Base-by-base conservation (phyloP, 2,113 vertebrate genomes). In the Recurvirostra avosetta region DNA sequence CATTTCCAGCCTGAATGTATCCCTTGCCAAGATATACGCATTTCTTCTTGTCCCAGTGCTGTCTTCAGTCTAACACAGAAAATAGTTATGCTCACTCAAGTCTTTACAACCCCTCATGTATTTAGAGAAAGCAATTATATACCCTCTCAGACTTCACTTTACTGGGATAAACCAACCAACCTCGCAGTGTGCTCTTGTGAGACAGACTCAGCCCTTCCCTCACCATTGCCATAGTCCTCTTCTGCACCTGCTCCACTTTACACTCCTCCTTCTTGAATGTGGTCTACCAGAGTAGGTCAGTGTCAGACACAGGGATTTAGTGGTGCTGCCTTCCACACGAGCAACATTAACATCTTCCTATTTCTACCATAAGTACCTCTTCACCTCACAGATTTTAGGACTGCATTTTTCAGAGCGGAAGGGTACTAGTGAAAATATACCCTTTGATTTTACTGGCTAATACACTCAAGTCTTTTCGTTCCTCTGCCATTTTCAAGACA, bases 161-260 rank as follows among this genome's bases (percentile, higher is more conserved):
- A 68, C 52, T 21, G 22, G n/a, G 21, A 47, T 53, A 71, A 82
- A 47, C 15, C 32, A 90, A 25, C 27, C 47, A 83, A 47, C 45
- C 62, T 58, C 8, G 0, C 23, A 5, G 22, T 8, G 23, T 74
- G 67, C 36, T 41, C 50, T 20, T 49, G 41, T 0, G 0, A 58
- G 6, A 17, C 2, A 1, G 56, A 36, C 79, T 53, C 68, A 16
- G 62, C 15, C 75, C 19, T 47, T 36, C 27, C 56, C 18, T 29
- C 15, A 30, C 34, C 21, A 9, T 36, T 47, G 70, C 43, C 34
- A 53, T 5, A 47, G 50, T 26, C 11, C 34, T 67, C 26, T 74
- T 56, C 61, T 26, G 41, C 27, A 56, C 41, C 32, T 59, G 21
- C 43, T 89, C 32, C 36, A 32, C 32, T 50, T 81, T 0, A 40